A percentile compares a stretch with the other conserved stretches of the same genome.
These are phyloP conservation scores for Poecilia velifera DNA, from an alignment of 2,797 vertebrate species.

Conservation along the genomic window DNA sequence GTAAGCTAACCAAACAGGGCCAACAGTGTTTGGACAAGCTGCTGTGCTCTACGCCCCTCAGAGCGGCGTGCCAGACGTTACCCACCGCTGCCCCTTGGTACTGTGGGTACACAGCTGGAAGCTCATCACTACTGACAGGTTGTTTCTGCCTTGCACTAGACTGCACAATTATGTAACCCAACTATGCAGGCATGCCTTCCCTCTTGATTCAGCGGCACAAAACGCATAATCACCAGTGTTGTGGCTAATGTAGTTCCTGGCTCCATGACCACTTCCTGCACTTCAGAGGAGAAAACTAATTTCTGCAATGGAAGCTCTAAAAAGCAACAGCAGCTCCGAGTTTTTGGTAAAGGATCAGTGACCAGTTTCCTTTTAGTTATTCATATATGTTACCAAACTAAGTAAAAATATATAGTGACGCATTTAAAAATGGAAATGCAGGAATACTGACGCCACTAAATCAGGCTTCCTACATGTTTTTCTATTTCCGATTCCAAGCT, in stretches of 20 bases:
- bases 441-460: not conserved
- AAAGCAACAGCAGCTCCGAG: not conserved
- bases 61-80: constrained; percentile 62
- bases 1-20: constrained; percentile 73
- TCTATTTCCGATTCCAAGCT: not conserved
- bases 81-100: constrained; percentile 55
- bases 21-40: constrained; percentile 75
- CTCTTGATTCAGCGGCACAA: constrained; percentile 5
- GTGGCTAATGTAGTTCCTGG: constrained; percentile 42
- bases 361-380: not conserved
- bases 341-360: not conserved
- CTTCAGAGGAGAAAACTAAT: constrained; percentile 24
- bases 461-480: not conserved
- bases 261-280: constrained; percentile 27
- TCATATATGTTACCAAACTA: not conserved
- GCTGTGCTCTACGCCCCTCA: constrained; percentile 54
- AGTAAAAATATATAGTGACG: not conserved
- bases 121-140: constrained; percentile 49
- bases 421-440: not conserved
- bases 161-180: constrained; percentile 13
- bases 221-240: constrained; percentile 31
- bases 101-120: constrained; percentile 32
- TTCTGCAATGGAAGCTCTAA: constrained; percentile 17
- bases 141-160: constrained; percentile 43
- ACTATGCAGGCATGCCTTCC: constrained; percentile 21